Evolutionary conservation across 2,888 invertebrate species (phyloP).

Genomic region (Clistopyga incitator): DNA sequence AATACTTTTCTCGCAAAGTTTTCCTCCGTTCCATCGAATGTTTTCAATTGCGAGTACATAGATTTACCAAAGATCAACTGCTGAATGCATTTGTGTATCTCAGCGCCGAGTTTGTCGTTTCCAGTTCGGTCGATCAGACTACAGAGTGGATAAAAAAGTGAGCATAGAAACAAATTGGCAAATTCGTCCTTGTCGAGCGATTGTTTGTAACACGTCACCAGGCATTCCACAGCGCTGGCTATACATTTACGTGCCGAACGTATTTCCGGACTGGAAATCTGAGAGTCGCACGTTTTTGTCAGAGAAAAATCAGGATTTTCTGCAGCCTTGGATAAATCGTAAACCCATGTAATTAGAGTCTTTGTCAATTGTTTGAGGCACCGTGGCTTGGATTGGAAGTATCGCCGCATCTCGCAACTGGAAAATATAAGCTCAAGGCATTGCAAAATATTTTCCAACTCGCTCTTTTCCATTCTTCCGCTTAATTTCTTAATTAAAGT

Average conservation of each 20-base stretch:
- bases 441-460: slow-evolving; percentile 65
- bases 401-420: slow-evolving; percentile 71
- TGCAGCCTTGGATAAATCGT: background rate
- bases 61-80: slow-evolving; percentile 74
- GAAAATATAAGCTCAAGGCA: slow-evolving; percentile 71
- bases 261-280: background rate
- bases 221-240: slow-evolving; percentile 59
- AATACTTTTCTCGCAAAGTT: slow-evolving; percentile 66
- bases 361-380: slow-evolving; percentile 69
- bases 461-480: slow-evolving; percentile 32
- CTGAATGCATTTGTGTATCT: slow-evolving; percentile 75
- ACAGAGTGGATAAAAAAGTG: slow-evolving; percentile 76
- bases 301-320: background rate
- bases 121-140: slow-evolving; percentile 65
- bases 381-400: slow-evolving; percentile 70
- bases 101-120: slow-evolving; percentile 71
- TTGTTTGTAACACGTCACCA: slow-evolving; percentile 73
- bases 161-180: slow-evolving; percentile 70
- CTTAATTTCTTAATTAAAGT: slow-evolving; percentile 69
- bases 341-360: slow-evolving; percentile 12
- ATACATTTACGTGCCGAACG: slow-evolving; percentile 50
- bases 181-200: slow-evolving; percentile 69
- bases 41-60: slow-evolving; percentile 61
- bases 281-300: background rate
- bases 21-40: slow-evolving; percentile 49